Evolutionary conservation across 2,888 invertebrate genomes (phyloP).

Genomic region (Ptychoptera contaminata): DNA sequence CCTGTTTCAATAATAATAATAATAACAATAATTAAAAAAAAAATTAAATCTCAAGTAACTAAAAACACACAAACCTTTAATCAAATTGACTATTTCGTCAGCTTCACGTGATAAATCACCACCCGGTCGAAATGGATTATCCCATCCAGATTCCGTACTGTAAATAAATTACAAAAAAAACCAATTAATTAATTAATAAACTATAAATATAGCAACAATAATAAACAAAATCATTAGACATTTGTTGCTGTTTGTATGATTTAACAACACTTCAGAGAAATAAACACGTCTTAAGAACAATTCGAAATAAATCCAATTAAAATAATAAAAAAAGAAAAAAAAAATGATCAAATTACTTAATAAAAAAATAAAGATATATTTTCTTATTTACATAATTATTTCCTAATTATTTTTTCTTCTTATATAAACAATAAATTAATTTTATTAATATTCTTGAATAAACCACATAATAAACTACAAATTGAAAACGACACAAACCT

Average conservation of each 20-base stretch:
- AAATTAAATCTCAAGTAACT: neutral
- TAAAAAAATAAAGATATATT: neutral
- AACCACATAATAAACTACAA: too few species aligned
- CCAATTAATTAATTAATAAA: neutral
- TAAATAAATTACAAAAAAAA: conserved; percentile 17
- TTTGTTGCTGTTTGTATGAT: too few species aligned
- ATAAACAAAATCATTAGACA: too few species aligned
- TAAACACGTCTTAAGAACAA: too few species aligned
- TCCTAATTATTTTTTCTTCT: too few species aligned
- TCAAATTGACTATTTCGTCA: conserved; percentile 88
- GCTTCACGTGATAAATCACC: conserved; percentile 90
- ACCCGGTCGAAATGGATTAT: conserved; percentile 94
- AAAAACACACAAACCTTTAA: conserved; percentile 42
- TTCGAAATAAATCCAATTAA: too few species aligned
- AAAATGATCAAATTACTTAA: too few species aligned
- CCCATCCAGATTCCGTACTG: conserved; percentile 93
- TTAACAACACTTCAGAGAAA: too few species aligned
- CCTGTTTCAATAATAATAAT: conserved; percentile 15
- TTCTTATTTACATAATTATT: neutral
- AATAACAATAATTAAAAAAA: neutral
- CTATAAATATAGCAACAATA: too few species aligned
- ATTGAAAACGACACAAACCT: conserved; percentile 5
- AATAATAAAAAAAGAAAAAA: too few species aligned
- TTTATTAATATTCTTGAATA: too few species aligned
- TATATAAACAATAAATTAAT: too few species aligned